Base-by-base conservation (phyloP, 2,797 vertebrate species). In the Sebastes hubbsi region DNA sequence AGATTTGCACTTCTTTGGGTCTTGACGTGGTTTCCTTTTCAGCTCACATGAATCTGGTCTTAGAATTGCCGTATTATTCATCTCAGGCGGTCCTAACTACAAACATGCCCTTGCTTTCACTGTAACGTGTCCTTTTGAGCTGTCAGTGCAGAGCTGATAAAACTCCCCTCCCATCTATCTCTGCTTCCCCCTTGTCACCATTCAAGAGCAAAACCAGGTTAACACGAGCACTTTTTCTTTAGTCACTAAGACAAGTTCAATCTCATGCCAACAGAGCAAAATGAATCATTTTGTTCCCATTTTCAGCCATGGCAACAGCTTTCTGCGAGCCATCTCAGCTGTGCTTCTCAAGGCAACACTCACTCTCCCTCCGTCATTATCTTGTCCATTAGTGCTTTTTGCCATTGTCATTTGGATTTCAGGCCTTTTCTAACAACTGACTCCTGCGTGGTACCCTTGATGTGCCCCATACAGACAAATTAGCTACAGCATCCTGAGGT, bases 261-360 rank as follows among this genome's bases (percentile, higher is more conserved):
- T 83, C 78, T 81, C 70, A 69, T 14, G 7, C 60, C 72, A 80
- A 46, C 55, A 64, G 69, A 25, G 70, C 2, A 75, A 84, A 89
- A 83, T 84, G 24, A 90, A 83, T 83, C 16, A 88, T 88, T 91
- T 78, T 8, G 4, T 29, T 80, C 56, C 71, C 66, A 79, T 85
- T 89, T 90, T 86, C 69, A 59, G 29, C 86, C 87, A 84, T 91
- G 79, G 89, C 89, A 92, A 93, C 87, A 62, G 74, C 77, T 79
- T 72, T 75, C 72, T 58, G 78, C 2, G 1, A 75, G 67, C 70
- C 60, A 74, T 71, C 66, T 79, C 60, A 59, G 65, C 80, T 46
- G 42, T 60, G 73, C 71, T 70, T 87, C 80, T 91, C 70, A 88
- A 91, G 87, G 85, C 80, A 87, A 62, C 18, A 2, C 77, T 67